Conservation (phyloP, 2,888 invertebrate species). For the Neria commutata region DNA sequence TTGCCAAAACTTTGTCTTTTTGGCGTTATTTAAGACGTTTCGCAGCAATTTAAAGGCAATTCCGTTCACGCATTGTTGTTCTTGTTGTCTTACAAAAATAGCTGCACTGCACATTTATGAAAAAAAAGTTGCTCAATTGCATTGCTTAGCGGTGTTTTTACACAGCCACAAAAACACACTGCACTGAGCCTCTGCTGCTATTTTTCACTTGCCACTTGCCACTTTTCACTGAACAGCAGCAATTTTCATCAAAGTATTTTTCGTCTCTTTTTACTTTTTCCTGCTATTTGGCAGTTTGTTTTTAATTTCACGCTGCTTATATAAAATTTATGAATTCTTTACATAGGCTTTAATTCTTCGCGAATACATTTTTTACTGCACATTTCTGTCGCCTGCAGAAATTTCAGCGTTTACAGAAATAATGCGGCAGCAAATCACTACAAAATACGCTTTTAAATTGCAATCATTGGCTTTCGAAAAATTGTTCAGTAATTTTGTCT, state of each 20-base stretch:
- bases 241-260: too few species aligned
- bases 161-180: neutral
- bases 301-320: conserved; percentile 13
- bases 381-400: too few species aligned
- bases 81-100: neutral
- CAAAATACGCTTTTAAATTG: too few species aligned
- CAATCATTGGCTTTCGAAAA: neutral
- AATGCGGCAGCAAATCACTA: too few species aligned
- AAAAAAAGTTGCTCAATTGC: neutral
- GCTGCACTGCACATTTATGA: neutral
- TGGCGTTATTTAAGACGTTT: neutral
- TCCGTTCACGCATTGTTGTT: neutral
- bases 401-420: too few species aligned
- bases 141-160: neutral
- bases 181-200: too few species aligned
- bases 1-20: neutral
- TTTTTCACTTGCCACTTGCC: too few species aligned
- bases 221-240: too few species aligned
- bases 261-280: neutral
- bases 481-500: conserved; percentile 21
- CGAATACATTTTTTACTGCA: too few species aligned
- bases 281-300: neutral
- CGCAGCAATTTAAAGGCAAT: neutral
- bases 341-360: too few species aligned
- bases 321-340: conserved; percentile 19